Conservation (phyloP, 2,113 vertebrate genomes). For the Motacilla alba region DNA sequence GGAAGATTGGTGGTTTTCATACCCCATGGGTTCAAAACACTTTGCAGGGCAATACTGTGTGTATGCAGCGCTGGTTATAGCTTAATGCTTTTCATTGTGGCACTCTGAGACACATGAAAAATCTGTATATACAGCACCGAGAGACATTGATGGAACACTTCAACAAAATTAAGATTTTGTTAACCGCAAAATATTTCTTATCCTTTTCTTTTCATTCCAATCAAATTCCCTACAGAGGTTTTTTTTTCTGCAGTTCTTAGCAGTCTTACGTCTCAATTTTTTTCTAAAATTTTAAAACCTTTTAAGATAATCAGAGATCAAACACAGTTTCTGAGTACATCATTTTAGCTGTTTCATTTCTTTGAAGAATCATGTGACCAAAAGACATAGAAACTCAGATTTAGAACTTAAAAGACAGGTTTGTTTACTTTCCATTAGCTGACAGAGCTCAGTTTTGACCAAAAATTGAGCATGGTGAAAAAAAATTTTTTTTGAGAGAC, state of each 20-base stretch:
- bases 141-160: background rate
- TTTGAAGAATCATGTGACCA: background rate
- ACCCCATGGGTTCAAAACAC: background rate
- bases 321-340: background rate
- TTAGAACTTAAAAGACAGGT: background rate
- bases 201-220: background rate
- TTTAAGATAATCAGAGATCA: slow-evolving; percentile 52
- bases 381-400: background rate
- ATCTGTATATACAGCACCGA: background rate
- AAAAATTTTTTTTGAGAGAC: background rate
- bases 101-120: background rate
- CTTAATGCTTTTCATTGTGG: background rate
- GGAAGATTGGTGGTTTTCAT: background rate
- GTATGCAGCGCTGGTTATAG: background rate
- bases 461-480: background rate
- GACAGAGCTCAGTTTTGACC: background rate
- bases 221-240: background rate
- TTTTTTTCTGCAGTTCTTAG: background rate
- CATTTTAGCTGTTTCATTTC: background rate
- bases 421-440: slow-evolving; percentile 28
- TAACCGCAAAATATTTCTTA: background rate
- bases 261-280: slow-evolving; percentile 14
- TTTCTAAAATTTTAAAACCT: slow-evolving; percentile 55
- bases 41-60: background rate
- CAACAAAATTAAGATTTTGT: background rate